Conservation (phyloP, 2,888 invertebrate species). For the Synanthedon andrenaeformis region DNA sequence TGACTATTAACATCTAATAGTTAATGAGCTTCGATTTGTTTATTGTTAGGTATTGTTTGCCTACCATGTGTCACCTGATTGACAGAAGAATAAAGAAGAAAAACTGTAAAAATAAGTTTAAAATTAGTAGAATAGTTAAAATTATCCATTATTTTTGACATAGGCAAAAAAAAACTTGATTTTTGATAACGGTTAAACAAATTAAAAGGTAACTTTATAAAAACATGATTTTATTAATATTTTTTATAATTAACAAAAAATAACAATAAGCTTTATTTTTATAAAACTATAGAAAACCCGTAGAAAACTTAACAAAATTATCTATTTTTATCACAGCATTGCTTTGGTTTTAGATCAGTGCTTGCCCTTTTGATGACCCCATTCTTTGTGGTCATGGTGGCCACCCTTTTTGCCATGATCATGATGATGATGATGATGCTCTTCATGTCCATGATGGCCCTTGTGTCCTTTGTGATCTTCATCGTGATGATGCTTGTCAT, state of each 20-base stretch:
- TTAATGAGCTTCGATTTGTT: no score
- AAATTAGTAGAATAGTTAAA: no score
- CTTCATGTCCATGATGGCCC: slow-evolving; percentile 61
- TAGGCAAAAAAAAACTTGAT: no score
- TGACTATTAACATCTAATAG: no score
- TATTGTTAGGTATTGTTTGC: no score
- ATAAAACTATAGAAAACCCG: neutral
- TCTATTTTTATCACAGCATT: slow-evolving; percentile 40
- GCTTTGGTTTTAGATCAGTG: slow-evolving; percentile 36
- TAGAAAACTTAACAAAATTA: slow-evolving; percentile 8
- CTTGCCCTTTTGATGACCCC: slow-evolving; percentile 56
- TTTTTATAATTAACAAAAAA: neutral
- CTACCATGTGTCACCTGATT: no score
- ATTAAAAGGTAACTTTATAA: no score
- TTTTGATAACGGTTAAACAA: no score
- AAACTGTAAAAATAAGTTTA: no score
- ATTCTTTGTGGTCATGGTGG: slow-evolving; percentile 54
- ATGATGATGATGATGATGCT: slow-evolving; percentile 59
- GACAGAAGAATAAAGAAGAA: no score
- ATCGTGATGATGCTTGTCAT: slow-evolving; percentile 58
- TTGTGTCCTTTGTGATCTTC: slow-evolving; percentile 61
- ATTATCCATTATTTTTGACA: no score
- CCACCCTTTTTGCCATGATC: slow-evolving; percentile 65
- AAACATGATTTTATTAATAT: neutral
- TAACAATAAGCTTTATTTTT: neutral